Evolutionary conservation across 2,797 vertebrate species (phyloP).

Genomic region (Galago senegalensis): DNA sequence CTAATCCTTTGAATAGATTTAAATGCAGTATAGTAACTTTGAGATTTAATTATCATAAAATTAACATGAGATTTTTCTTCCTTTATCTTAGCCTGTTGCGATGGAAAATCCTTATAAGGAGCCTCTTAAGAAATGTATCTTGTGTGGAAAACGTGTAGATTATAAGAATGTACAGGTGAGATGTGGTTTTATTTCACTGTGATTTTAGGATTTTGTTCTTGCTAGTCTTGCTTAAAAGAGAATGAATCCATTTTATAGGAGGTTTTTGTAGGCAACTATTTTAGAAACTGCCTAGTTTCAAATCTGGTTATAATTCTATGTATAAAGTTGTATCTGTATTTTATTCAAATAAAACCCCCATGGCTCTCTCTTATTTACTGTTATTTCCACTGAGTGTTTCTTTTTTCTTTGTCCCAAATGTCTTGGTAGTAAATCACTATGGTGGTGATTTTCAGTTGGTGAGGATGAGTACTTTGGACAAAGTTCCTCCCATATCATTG

Average conservation of each 20-base stretch:
- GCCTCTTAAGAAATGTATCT: constrained; percentile 92
- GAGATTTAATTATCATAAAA: background rate
- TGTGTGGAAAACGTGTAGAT: constrained; percentile 93
- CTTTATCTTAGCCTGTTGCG: constrained; percentile 89
- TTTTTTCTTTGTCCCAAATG: background rate
- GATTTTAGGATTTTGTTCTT: constrained; percentile 41
- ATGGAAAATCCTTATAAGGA: constrained; percentile 96
- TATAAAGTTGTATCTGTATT: background rate
- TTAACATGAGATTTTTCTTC: background rate
- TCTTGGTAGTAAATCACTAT: background rate
- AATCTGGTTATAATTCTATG: background rate
- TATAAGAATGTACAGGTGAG: constrained; percentile 97
- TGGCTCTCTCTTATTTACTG: background rate
- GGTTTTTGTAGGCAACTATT: constrained; percentile 44
- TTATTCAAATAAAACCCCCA: background rate
- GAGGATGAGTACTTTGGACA: background rate
- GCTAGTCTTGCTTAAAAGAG: constrained; percentile 27
- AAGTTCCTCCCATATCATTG: background rate
- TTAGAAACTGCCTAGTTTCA: background rate
- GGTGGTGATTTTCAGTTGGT: background rate
- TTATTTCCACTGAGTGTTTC: constrained; percentile 7
- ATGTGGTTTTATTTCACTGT: constrained; percentile 58
- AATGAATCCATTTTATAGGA: constrained; percentile 34
- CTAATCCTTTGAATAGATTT: constrained; percentile 3
- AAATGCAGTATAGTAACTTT: background rate